Base-by-base conservation (phyloP, 2,797 vertebrate species). In the Brachyalestes nurse region DNA sequence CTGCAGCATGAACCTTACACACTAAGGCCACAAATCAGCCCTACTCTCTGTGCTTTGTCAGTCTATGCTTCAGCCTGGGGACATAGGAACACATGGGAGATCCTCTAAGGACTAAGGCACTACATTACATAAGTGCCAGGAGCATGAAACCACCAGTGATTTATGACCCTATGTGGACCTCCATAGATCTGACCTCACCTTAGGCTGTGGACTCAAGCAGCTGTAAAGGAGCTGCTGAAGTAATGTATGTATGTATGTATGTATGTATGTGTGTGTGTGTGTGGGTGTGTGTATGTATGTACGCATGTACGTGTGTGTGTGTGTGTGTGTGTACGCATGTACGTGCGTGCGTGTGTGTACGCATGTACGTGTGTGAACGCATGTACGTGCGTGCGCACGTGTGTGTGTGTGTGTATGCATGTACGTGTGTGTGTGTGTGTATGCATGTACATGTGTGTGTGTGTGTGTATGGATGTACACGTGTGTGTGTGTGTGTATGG, bases 141-240 rank as follows among this genome's bases (percentile, higher is more conserved):
- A 78, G 74, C 45, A 67, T 64, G 80, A 84, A 90, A 91, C 83
- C 61, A 85, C 57, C 72, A 72, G 58, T 88, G 84, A 92, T 91
- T 90, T 88, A 92, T 86, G 60, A 72, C 17, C 73, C 86, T 87
- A 81, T 66, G 28, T 55, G 86, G 87, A 85, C 85, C 77, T 80
- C 60, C 79, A 38, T 80, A 86, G 79, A 79, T 86, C 82, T 87
- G 84, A 90, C 86, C 87, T 86, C 82, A 88, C 86, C 87, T 89
- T 88, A 9, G 28, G 72, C 75, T 66, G 61, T 71, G 88, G 73
- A 45, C 83, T 73, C 64, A 77, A 84, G 88, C 88, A 92, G 88
- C 90, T 88, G 88, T 72, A 83, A 53, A 74, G 71, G 67, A 78
- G 5, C 82, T 82, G 79, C 51, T 12, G 40, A 74, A 71, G 60